These are phyloP conservation scores for Xylota segnis DNA, from an alignment of 2,888 invertebrate genomes.

Conservation along the genomic window DNA sequence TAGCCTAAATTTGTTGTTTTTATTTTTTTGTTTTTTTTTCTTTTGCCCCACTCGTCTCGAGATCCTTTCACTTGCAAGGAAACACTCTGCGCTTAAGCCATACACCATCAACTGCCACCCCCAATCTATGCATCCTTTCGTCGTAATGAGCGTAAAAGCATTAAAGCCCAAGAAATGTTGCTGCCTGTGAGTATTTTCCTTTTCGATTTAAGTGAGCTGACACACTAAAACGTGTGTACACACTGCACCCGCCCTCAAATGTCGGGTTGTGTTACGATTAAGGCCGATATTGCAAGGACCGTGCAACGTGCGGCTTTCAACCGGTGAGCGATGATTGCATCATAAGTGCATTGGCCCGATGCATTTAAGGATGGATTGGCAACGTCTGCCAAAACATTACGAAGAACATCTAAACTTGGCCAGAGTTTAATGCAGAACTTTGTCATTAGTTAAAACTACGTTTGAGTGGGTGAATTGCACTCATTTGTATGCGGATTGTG, in stretches of 20 bases:
- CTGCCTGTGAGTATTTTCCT: slow-evolving; percentile 34
- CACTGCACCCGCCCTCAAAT: slow-evolving; percentile 29
- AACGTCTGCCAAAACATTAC: slow-evolving; percentile 18
- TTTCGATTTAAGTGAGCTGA: slow-evolving; percentile 53
- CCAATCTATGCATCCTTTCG: slow-evolving; percentile 43
- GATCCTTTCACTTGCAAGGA: slow-evolving; percentile 49
- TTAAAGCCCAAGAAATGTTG: slow-evolving; percentile 48
- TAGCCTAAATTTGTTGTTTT: slow-evolving; percentile 51
- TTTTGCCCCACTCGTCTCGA: slow-evolving; percentile 27
- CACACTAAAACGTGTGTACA: slow-evolving; percentile 38
- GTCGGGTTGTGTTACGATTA: slow-evolving; percentile 45
- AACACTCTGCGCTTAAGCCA: slow-evolving; percentile 36
- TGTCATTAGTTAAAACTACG: slow-evolving; percentile 63
- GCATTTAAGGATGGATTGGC: slow-evolving; percentile 3
- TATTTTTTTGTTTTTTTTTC: slow-evolving; percentile 23
- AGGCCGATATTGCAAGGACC: slow-evolving; percentile 17
- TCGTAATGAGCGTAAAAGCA: slow-evolving; percentile 68
- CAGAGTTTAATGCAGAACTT: slow-evolving; percentile 54
- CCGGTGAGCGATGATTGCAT: slow-evolving; percentile 63
- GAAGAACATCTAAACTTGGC: slow-evolving; percentile 53
- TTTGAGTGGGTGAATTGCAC: slow-evolving; percentile 38
- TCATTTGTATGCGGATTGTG: slow-evolving; percentile 58
- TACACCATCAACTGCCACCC: neutral
- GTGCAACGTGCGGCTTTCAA: slow-evolving; percentile 18
- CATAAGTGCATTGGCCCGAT: slow-evolving; percentile 56